These are phyloP conservation scores for Tetranychus piercei DNA, from an alignment of 2,888 invertebrate genomes.

Conservation along the genomic window DNA sequence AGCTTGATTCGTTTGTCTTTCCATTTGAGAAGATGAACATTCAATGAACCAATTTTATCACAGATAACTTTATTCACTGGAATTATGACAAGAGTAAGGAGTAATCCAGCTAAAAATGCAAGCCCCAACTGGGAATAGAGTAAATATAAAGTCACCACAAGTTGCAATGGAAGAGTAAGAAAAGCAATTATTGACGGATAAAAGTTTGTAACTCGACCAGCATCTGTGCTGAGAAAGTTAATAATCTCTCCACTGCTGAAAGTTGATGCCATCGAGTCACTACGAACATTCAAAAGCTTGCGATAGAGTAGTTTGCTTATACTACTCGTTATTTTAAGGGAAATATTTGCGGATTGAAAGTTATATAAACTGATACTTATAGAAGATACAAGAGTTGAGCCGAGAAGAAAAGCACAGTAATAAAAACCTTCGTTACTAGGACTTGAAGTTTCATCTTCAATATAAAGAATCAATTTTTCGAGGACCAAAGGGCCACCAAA, in stretches of 20 bases:
- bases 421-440: constrained; percentile 32
- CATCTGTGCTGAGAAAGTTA: constrained; percentile 91
- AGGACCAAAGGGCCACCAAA: constrained; percentile 78
- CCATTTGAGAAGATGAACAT: constrained; percentile 65
- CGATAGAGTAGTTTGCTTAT: constrained; percentile 63
- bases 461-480: constrained; percentile 56
- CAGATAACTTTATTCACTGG: constrained; percentile 81
- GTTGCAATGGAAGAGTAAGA: constrained; percentile 89
- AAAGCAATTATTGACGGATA: constrained; percentile 87
- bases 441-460: constrained; percentile 51
- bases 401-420: constrained; percentile 46
- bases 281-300: constrained; percentile 42
- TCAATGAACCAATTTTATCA: constrained; percentile 62
- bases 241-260: constrained; percentile 66
- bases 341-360: constrained; percentile 62
- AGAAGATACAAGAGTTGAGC: constrained; percentile 49
- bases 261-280: constrained; percentile 32
- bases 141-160: constrained; percentile 58
- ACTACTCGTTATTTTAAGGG: constrained; percentile 66
- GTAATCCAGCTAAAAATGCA: constrained; percentile 73
- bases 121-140: constrained; percentile 71
- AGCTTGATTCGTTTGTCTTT: constrained; percentile 76
- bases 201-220: constrained; percentile 81
- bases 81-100: constrained; percentile 65
- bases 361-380: constrained; percentile 71